Base-by-base conservation (phyloP, 2,797 vertebrate genomes). In the Bucorvus abyssinicus region DNA sequence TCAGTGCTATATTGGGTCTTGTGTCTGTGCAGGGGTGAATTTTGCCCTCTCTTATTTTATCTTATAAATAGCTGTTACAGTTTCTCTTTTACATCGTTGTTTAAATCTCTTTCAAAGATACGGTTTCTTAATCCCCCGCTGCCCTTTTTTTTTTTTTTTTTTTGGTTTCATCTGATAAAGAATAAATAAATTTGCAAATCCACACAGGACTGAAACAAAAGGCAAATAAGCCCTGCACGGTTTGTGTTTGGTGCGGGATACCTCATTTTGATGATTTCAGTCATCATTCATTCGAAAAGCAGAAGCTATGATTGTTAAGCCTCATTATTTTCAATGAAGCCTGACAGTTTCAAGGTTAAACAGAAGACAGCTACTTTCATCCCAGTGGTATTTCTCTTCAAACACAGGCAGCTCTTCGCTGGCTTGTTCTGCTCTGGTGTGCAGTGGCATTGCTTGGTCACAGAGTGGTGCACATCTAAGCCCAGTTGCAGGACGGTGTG, bases 301-400 rank as follows among this genome's bases (percentile, higher is more conserved):
- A 95, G 94, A 79, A 96, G 83, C 92, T 96, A 92, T 88, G 94
- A 95, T 97, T 96, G 97, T 92, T 97, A 97, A 97, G 97, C 94
- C 97, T 97, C 95, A 56, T 97, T 97, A 97, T 96, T 97, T 96
- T 96, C 97, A 97, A 96, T 97, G 97, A 96, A 95, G 97, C 97
- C 91, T 97, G 96, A 97, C 96, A 96, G 94, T 94, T 97, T 93
- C 96, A 97, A 94, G 91, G 95, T 96, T 95, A 96, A 97, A 93
- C 95, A 97, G 97, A 96, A 97, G 97, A 97, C 96, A 97, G 94
- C 93, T 96, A 96, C 96, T 97, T 97, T 97, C 96, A 97, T 96
- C 97, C 93, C 93, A 70, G 89, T 94, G 90, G 92, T 93, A 85
- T 96, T 97, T 95, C 80, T 97, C 89, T 95, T 95, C 96, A 96